Conservation (phyloP, 2,797 vertebrate genomes). For the Denticeps clupeoides region DNA sequence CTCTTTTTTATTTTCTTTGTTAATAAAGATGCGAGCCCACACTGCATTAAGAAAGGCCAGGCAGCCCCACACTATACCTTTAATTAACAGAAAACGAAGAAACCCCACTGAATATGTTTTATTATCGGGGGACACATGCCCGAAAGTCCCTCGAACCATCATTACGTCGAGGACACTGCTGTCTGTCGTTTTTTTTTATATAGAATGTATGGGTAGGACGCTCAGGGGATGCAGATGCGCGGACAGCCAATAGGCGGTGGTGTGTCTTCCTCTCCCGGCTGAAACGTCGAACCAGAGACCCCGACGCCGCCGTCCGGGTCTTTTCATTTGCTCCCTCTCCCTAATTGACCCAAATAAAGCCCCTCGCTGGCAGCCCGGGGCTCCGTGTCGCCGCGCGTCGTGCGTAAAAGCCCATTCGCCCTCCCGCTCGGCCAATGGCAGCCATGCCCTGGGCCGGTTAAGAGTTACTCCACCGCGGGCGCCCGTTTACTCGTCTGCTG, state of each 20-base stretch:
- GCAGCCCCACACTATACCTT: too few species aligned
- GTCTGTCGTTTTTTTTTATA: background rate
- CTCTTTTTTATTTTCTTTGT: too few species aligned
- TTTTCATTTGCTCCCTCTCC: conserved; percentile 65
- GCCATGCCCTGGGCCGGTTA: conserved; percentile 41
- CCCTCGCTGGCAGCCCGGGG: conserved; percentile 47
- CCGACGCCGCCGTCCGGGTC: conserved; percentile 37
- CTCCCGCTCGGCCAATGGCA: conserved; percentile 58
- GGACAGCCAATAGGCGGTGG: conserved; percentile 36
- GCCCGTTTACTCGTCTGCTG: too few species aligned
- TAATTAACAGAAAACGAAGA: too few species aligned
- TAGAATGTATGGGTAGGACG: too few species aligned
- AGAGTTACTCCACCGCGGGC: too few species aligned
- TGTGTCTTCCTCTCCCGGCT: conserved; percentile 14
- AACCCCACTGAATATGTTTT: too few species aligned
- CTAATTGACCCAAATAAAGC: conserved; percentile 79
- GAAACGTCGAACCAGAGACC: conserved; percentile 16
- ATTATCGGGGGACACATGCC: too few species aligned
- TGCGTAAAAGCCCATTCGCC: conserved; percentile 57
- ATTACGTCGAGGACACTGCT: background rate
- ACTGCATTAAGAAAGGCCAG: too few species aligned
- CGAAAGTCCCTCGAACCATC: too few species aligned
- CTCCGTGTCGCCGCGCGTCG: too few species aligned
- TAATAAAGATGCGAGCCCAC: too few species aligned
- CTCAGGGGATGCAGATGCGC: conserved; percentile 23